Percentiles rank a stretch among this genome's conserved stretches.
phyloP scores from a whole-genome alignment of 2,113 vertebrate genomes.

The Oreotragus oreotragus region DNA sequence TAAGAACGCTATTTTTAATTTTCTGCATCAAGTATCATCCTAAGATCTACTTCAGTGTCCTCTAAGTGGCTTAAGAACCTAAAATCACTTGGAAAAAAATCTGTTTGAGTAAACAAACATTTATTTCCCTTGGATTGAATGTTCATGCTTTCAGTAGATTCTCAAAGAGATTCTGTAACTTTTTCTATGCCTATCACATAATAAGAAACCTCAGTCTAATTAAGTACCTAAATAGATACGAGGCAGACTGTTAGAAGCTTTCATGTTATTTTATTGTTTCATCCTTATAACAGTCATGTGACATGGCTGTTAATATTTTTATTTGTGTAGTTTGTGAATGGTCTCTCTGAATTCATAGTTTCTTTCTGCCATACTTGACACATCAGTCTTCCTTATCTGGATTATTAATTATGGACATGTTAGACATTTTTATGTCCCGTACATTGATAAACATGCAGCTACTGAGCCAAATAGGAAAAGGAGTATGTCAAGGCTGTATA shows the following conservation, averaged over 20 bases:
- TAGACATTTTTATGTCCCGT: no score
- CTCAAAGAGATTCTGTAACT: not conserved
- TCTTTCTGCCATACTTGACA: not conserved
- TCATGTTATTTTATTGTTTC: not conserved
- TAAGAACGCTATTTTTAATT: not conserved
- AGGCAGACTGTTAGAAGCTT: not conserved
- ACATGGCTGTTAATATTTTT: not conserved
- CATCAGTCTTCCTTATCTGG: not conserved
- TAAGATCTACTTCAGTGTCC: not conserved
- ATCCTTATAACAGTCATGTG: not conserved
- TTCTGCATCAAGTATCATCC: not conserved
- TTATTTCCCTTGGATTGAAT: not conserved
- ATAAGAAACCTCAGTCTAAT: not conserved
- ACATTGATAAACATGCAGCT: no score
- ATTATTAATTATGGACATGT: not conserved
- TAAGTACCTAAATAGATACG: not conserved
- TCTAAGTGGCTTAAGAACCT: not conserved
- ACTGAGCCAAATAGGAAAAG: no score
- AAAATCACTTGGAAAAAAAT: not conserved
- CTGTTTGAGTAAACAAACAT: not conserved
- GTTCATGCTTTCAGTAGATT: not conserved
- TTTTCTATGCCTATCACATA: not conserved
- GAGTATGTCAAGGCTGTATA: no score
- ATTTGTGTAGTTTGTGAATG: not conserved
- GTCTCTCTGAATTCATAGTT: not conserved